Evolutionary conservation across 92 coral and sea anemone species (phyloP), one percentile per base, ranked within the genome.

Genomic region (Isaurus tuberculatus): DNA sequence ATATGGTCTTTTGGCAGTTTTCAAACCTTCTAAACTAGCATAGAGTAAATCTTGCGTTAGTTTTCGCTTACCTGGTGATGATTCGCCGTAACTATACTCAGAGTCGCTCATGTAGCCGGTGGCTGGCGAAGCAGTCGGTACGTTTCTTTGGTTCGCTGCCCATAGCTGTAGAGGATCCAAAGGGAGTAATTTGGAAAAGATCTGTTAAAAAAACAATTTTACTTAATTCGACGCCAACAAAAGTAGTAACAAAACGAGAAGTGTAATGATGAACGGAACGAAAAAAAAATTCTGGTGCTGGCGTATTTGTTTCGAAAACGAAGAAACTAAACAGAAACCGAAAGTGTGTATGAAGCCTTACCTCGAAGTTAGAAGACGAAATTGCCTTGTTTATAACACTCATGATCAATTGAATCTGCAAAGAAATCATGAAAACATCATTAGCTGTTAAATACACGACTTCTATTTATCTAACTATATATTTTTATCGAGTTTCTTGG

Each of bases 81-180:
- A 51, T 27, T 22, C 27, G 9, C 49, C 68, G 53, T 19, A 77
- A 34, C 70, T 58, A 23, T 58, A 58, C 7, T 77, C 82, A 1
- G 82, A 77, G 11, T 58, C 82, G 16, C 51, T 16, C 32, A 57
- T 69, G 8, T 34, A 77, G 5, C 58, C 58, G 51, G 46, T 7
- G 0, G 84, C 94, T 30, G 94, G 92, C 1, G 92, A 75, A 4
- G 90, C 94, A 29, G 87, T 85, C 8, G 92, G 94, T 0, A 91
- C 92, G n/a, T 15, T 65, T 1, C 84, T 63, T 43, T 86, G 92
- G 28, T 91, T 91, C 4, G 90, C 94, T 60, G 58, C 20, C 58
- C 58, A 49, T 49, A 49, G 15, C 58, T 49, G 58, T n/a, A 49
- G 11, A 49, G 58, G 58, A 49, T 1, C 15, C 23, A 49, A 49